Conservation (phyloP, 2,797 vertebrate species). For the Muscicapa striata region DNA sequence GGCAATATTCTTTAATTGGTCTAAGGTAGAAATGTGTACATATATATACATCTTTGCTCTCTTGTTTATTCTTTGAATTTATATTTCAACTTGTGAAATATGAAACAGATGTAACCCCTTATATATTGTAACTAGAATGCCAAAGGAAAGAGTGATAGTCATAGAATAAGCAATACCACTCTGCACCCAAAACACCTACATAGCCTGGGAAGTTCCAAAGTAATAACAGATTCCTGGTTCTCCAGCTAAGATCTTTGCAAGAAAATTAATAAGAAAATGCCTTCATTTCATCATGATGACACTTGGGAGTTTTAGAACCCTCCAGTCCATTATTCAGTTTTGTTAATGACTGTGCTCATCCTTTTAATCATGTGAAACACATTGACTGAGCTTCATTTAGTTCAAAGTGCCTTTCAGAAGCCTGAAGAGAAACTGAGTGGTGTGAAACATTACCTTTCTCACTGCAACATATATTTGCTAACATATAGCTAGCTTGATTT, state of each 20-base stretch:
- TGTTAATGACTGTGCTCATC: conserved; percentile 78
- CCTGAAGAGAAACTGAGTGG: conserved; percentile 35
- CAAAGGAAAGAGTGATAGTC: not conserved
- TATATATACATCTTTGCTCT: not conserved
- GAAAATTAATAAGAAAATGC: conserved; percentile 80
- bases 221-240: conserved; percentile 54
- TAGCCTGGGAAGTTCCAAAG: conserved; percentile 13
- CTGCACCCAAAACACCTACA: not conserved
- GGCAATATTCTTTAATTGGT: not conserved
- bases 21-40: not conserved
- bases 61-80: not conserved
- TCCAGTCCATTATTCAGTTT: conserved; percentile 77
- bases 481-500: not conserved
- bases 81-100: not conserved
- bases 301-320: conserved; percentile 74
- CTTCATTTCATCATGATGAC: conserved; percentile 77
- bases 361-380: conserved; percentile 77
- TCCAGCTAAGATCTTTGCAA: conserved; percentile 69
- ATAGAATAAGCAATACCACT: not conserved
- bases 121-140: not conserved
- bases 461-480: not conserved
- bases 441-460: conserved; percentile 48
- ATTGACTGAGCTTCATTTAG: conserved; percentile 71
- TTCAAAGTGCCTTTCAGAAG: conserved; percentile 81
- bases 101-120: not conserved